phyloP scores from a whole-genome alignment of 2,888 invertebrate species.

The Oscheius myriophilus region DNA sequence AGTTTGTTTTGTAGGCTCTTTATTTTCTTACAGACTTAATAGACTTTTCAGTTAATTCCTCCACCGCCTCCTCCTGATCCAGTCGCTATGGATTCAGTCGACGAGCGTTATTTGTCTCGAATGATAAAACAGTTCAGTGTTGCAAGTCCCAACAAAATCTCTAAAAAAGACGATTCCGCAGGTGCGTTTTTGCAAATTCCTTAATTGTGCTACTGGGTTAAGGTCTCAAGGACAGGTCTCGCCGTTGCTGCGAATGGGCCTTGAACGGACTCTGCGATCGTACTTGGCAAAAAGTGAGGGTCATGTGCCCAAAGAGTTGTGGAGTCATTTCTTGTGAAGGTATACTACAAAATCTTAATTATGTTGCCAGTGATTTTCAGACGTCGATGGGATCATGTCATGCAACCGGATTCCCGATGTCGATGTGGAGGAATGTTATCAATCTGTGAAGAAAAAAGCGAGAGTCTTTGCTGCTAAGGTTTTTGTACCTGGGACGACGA shows the following conservation, averaged over 20 bases:
- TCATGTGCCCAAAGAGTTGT: conserved; percentile 43
- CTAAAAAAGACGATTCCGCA: not conserved
- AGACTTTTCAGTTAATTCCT: conserved; percentile 23
- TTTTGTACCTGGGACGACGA: too few species aligned
- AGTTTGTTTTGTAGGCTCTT: too few species aligned
- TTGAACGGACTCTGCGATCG: conserved; percentile 48
- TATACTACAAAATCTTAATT: conserved; percentile 3
- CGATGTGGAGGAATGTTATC: conserved; percentile 44
- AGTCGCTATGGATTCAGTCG: conserved; percentile 2
- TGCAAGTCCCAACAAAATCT: not conserved
- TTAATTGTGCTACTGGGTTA: not conserved
- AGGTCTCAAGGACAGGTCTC: not conserved
- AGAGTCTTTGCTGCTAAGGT: too few species aligned
- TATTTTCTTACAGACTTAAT: too few species aligned
- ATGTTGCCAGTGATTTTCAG: conserved; percentile 25
- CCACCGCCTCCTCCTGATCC: conserved; percentile 29
- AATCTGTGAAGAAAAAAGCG: conserved; percentile 1
- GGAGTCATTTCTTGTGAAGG: conserved; percentile 47
- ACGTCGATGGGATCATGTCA: conserved; percentile 41
- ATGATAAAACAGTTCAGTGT: conserved; percentile 10
- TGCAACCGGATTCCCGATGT: conserved; percentile 42
- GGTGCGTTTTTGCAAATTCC: not conserved
- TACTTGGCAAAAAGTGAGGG: conserved; percentile 43
- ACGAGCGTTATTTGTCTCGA: conserved; percentile 4
- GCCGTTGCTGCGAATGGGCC: conserved; percentile 52